Percentiles rank a stretch among this genome's conserved stretches.
These are phyloP conservation scores for Bombus pyrosoma DNA, from an alignment of 1,140 invertebrate species.

Conservation along the genomic window DNA sequence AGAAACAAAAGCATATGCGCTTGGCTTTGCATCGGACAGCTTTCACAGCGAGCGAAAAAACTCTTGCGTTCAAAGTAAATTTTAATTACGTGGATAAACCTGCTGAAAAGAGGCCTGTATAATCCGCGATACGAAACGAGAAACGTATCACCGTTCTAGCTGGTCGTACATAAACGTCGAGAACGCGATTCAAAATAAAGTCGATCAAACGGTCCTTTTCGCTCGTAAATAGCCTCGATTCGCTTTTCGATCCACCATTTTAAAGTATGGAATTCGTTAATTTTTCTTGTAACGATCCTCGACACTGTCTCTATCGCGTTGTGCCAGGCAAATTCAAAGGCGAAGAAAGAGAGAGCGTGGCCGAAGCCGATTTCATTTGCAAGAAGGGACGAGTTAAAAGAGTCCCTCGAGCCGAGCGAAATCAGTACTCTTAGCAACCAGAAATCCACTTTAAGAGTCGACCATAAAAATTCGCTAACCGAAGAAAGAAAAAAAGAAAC, in stretches of 20 bases:
- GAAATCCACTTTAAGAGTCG: constrained; percentile 1
- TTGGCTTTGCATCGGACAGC: constrained; percentile 3
- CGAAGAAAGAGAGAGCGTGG: no score
- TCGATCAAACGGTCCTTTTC: background rate
- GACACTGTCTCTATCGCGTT: background rate
- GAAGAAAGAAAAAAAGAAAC: background rate
- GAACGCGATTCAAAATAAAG: background rate
- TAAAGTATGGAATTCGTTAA: background rate
- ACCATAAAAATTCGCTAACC: background rate
- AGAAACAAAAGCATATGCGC: background rate
- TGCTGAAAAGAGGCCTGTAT: background rate
- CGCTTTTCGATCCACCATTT: background rate
- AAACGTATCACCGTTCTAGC: no score
- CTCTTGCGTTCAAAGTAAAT: constrained; percentile 19
- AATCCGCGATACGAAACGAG: background rate
- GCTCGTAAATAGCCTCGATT: background rate
- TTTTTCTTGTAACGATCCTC: background rate
- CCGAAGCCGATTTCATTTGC: background rate
- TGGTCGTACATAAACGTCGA: background rate
- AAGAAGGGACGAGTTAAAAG: background rate
- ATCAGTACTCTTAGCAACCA: background rate
- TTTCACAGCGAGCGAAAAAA: background rate
- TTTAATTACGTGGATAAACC: constrained; percentile 10
- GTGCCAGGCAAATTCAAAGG: background rate
- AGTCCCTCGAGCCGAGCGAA: background rate